Conservation (phyloP, 2,888 invertebrate genomes). For the Lithophane leautieri region DNA sequence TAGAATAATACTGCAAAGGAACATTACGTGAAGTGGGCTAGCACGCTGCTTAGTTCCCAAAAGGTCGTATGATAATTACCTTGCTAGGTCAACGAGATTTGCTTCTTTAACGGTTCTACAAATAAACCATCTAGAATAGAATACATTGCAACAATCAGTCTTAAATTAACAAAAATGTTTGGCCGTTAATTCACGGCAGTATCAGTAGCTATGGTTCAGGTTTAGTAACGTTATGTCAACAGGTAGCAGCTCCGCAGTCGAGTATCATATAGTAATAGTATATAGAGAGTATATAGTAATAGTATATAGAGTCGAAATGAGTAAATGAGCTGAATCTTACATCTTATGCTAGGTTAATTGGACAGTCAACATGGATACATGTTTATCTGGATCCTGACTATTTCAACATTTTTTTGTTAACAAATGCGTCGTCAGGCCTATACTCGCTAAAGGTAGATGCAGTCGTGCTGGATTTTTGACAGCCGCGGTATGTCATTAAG, state of each 20-base stretch:
- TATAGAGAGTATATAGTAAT: no score
- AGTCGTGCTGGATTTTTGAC: constrained; percentile 1
- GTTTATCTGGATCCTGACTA: constrained; percentile 70
- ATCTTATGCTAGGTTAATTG: neutral
- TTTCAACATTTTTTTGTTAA: neutral
- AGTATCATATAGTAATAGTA: no score
- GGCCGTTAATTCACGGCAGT: neutral
- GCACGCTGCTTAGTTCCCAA: constrained; percentile 2
- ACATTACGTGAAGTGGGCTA: neutral
- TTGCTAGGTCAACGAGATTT: neutral
- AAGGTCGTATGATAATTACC: neutral
- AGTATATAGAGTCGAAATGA: no score
- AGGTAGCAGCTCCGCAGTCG: neutral
- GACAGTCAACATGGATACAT: constrained; percentile 60
- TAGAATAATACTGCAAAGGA: constrained; percentile 12
- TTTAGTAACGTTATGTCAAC: neutral
- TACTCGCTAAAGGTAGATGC: neutral
- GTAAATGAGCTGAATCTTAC: neutral
- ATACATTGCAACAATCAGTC: neutral
- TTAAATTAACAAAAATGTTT: neutral
- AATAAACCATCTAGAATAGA: neutral
- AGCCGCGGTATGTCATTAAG: neutral
- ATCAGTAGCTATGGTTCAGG: neutral
- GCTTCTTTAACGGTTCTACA: neutral
- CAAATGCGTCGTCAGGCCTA: neutral